Conservation (phyloP, 2,888 invertebrate species). For the Callyntrura sp. region DNA sequence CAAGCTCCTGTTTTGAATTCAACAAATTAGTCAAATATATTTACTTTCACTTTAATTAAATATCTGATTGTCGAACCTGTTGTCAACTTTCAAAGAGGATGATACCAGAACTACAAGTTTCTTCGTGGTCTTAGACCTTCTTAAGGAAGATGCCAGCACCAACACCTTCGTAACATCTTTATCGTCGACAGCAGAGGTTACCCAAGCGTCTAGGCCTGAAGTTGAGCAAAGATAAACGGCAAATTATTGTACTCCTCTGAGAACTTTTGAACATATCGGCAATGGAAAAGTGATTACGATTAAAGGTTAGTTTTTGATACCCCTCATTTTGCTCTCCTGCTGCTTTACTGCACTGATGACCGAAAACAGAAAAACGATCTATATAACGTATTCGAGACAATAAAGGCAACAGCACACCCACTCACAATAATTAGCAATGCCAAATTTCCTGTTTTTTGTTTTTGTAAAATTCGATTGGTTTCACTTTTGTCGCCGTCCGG, state of each 20-base stretch:
- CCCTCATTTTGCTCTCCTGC: neutral
- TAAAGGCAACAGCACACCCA: no score
- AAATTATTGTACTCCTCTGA: no score
- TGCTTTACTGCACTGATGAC: neutral
- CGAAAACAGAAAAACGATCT: no score
- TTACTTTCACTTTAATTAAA: neutral
- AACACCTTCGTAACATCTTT: constrained; percentile 28
- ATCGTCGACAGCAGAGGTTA: constrained; percentile 46
- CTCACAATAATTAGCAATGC: neutral
- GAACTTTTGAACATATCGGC: neutral
- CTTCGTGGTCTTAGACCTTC: constrained; percentile 24
- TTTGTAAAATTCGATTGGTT: neutral
- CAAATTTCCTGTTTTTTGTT: neutral
- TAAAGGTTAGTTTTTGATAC: neutral
- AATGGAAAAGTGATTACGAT: neutral
- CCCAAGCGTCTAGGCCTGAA: constrained; percentile 68
- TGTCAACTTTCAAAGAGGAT: neutral
- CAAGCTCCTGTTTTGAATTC: neutral
- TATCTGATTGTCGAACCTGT: constrained; percentile 13
- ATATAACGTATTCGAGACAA: neutral
- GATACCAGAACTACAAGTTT: constrained; percentile 23
- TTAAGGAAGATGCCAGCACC: constrained; percentile 43
- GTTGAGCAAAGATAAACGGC: no score
- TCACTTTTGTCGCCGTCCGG: neutral
- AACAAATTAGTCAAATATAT: neutral